These are phyloP conservation scores for Chrysina gloriosa DNA, from an alignment of 2,888 invertebrate genomes.

Conservation along the genomic window DNA sequence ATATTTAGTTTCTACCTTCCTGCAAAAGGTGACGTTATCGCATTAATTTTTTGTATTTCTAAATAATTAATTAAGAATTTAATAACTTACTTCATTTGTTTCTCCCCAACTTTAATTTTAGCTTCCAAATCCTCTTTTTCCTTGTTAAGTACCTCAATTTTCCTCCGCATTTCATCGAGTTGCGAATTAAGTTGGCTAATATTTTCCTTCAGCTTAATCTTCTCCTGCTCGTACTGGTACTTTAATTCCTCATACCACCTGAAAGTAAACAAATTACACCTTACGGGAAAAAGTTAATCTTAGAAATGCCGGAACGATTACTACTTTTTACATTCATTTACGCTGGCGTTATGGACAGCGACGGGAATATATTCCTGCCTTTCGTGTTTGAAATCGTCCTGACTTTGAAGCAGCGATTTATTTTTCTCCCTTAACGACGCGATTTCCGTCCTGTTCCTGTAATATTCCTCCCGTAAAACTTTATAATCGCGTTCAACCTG, in stretches of 20 bases:
- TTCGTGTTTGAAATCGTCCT: constrained; percentile 68
- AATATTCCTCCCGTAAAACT: constrained; percentile 73
- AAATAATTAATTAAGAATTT: too few species aligned
- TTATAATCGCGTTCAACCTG: constrained; percentile 75
- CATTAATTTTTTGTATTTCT: too few species aligned
- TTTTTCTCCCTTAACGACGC: constrained; percentile 71
- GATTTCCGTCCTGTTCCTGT: constrained; percentile 69
- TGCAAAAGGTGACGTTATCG: too few species aligned
- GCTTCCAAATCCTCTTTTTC: constrained; percentile 67
- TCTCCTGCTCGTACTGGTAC: constrained; percentile 77
- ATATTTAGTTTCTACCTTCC: constrained; percentile 65
- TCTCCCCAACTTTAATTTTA: constrained; percentile 69
- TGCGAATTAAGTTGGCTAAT: constrained; percentile 66
- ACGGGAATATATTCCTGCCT: constrained; percentile 71
- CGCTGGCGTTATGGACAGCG: constrained; percentile 73
- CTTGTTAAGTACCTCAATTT: constrained; percentile 63
- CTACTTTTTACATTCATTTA: constrained; percentile 80
- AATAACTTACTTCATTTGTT: constrained; percentile 62
- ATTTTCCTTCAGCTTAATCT: constrained; percentile 69
- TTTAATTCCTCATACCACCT: constrained; percentile 82
- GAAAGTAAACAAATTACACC: constrained; percentile 43
- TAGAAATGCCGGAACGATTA: constrained; percentile 34
- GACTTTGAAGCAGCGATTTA: constrained; percentile 68
- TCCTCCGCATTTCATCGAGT: constrained; percentile 66
- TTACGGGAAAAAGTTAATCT: constrained; percentile 33